Percentiles rank a stretch among this genome's conserved stretches.
Evolutionary conservation across 2,113 vertebrate genomes (phyloP).

Genomic region (Scopus umbretta): DNA sequence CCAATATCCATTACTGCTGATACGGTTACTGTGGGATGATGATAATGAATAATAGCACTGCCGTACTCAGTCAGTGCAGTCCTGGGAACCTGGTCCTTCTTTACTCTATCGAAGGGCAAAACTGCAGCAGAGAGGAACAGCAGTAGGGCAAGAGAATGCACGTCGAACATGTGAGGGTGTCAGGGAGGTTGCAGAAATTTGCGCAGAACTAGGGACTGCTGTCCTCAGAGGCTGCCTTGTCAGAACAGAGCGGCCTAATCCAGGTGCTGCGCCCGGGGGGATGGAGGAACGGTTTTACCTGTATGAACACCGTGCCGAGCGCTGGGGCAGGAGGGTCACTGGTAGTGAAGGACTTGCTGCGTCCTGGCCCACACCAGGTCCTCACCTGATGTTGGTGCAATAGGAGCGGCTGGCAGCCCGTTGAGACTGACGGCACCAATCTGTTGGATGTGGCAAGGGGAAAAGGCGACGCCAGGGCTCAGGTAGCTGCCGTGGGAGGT

Average conservation of each 20-base stretch:
- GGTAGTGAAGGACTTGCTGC: not conserved
- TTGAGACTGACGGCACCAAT: constrained; percentile 96
- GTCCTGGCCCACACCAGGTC: not conserved
- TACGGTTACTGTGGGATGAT: not conserved
- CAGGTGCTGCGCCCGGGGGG: not conserved
- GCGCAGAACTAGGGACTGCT: not conserved
- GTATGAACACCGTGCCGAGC: accelerated
- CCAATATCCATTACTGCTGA: not conserved
- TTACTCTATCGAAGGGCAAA: not conserved
- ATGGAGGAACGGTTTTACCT: not conserved
- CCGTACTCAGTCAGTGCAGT: not conserved
- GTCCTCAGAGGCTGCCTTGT: not conserved
- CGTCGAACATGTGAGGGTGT: accelerated
- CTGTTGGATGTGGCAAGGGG: constrained; percentile 95
- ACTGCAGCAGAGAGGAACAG: not conserved
- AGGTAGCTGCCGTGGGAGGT: constrained; percentile 94
- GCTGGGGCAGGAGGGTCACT: not conserved
- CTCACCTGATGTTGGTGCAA: constrained; percentile 90
- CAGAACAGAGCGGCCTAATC: not conserved
- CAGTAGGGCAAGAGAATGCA: not conserved
- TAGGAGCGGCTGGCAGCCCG: constrained; percentile 84
- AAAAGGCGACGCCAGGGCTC: constrained; percentile 90
- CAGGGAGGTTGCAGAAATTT: not conserved
- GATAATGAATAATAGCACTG: not conserved
- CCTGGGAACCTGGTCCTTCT: not conserved